Percentiles rank a stretch among this genome's conserved stretches.
These are phyloP conservation scores for Triplophysa siluroides DNA, from an alignment of 2,113 vertebrate genomes.

Conservation along the genomic window DNA sequence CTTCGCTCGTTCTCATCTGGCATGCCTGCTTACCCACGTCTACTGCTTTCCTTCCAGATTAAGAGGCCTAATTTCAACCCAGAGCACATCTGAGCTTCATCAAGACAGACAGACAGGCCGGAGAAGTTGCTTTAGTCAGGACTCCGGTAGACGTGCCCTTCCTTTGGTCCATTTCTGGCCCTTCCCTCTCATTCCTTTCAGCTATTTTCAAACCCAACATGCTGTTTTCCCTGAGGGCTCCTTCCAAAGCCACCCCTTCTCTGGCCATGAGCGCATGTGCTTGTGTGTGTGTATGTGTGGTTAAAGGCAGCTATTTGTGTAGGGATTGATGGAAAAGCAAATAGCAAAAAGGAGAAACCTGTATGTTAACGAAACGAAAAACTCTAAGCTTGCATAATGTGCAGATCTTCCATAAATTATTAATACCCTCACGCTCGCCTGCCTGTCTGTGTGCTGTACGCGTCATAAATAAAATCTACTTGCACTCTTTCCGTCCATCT, in stretches of 20 bases:
- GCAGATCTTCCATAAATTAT: slow-evolving; percentile 86
- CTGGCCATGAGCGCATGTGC: slow-evolving; percentile 30
- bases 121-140: slow-evolving; percentile 45
- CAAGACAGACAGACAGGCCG: slow-evolving; percentile 47
- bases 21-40: slow-evolving; percentile 34
- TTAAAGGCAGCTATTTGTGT: slow-evolving; percentile 65
- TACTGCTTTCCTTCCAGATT: slow-evolving; percentile 37
- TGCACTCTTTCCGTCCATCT: slow-evolving; percentile 56
- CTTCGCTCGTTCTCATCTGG: slow-evolving; percentile 39
- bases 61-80: slow-evolving; percentile 43
- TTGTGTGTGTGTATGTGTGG: slow-evolving; percentile 34
- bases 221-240: slow-evolving; percentile 66
- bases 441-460: slow-evolving; percentile 85
- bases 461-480: slow-evolving; percentile 88
- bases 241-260: slow-evolving; percentile 58
- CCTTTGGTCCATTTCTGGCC: slow-evolving; percentile 42
- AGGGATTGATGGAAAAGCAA: slow-evolving; percentile 55
- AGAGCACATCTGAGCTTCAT: slow-evolving; percentile 48
- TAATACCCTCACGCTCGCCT: slow-evolving; percentile 76
- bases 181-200: slow-evolving; percentile 62
- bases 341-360: slow-evolving; percentile 65
- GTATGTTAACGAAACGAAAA: slow-evolving; percentile 70
- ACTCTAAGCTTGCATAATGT: slow-evolving; percentile 87
- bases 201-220: slow-evolving; percentile 73
- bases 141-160: slow-evolving; percentile 42